phyloP scores from a whole-genome alignment of 2,888 invertebrate species.

The Troglohyphantes excavatus region DNA sequence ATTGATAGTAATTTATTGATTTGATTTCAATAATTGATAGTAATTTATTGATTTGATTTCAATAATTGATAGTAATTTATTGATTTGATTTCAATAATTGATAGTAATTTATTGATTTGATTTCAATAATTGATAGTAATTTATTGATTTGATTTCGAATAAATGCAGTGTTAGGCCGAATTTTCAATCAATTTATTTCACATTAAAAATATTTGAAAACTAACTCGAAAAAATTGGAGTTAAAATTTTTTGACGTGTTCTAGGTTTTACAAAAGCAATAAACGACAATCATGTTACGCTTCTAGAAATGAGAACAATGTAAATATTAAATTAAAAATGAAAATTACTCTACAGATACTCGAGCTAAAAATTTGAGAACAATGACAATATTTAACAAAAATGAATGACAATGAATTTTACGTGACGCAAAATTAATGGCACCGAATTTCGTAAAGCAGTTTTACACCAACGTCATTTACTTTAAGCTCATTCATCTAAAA shows the following conservation, averaged over 20 bases:
- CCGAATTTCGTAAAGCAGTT: conserved; percentile 21
- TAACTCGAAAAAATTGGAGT: background rate
- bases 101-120: too few species aligned
- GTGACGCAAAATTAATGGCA: conserved; percentile 23
- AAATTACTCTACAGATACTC: conserved; percentile 10
- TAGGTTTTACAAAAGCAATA: conserved; percentile 15
- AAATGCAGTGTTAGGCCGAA: too few species aligned
- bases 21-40: too few species aligned
- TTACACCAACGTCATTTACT: conserved; percentile 10
- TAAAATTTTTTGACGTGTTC: conserved; percentile 1
- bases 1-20: too few species aligned
- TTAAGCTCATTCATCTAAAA: conserved; percentile 35
- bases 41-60: too few species aligned
- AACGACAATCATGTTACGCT: conserved; percentile 3
- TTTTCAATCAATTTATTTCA: too few species aligned
- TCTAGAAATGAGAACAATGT: conserved; percentile 32
- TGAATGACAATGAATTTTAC: conserved; percentile 45
- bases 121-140: too few species aligned
- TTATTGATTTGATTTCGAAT: too few species aligned
- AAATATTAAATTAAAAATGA: conserved; percentile 45
- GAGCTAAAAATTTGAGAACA: conserved; percentile 12
- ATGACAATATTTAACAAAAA: conserved; percentile 35
- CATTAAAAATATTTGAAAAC: too few species aligned
- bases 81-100: too few species aligned
- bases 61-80: too few species aligned